Percentiles rank a stretch among this genome's conserved stretches.
Conservation (phyloP, 2,888 invertebrate genomes). For the Leptinotarsa rubiginosa region DNA sequence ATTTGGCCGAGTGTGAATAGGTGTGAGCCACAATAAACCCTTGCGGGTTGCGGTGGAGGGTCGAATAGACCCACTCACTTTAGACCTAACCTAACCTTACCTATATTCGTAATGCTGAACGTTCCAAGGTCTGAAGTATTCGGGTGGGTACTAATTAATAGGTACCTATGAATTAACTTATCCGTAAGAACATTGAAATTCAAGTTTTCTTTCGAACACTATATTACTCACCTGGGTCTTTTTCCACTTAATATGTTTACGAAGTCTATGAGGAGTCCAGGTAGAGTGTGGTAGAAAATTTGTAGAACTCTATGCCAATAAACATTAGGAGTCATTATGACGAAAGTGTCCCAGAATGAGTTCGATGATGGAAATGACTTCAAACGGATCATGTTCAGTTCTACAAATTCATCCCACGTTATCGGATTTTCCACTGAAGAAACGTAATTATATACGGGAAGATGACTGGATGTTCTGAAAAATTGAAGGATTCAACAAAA, state of each 20-base stretch:
- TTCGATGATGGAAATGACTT: constrained; percentile 68
- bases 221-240: constrained; percentile 61
- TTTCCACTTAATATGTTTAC: constrained; percentile 64
- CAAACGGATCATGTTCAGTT: constrained; percentile 68
- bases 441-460: constrained; percentile 85
- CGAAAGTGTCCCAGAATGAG: constrained; percentile 67
- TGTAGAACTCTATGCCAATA: constrained; percentile 65
- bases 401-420: constrained; percentile 80
- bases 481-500: not conserved
- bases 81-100: no score
- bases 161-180: no score
- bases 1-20: no score
- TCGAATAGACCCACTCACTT: no score
- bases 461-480: constrained; percentile 43
- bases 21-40: no score
- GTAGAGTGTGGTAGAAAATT: constrained; percentile 72
- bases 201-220: not conserved
- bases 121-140: no score
- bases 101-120: no score
- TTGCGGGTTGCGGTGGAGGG: no score
- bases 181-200: no score
- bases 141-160: no score
- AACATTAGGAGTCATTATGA: constrained; percentile 56
- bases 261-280: constrained; percentile 73
- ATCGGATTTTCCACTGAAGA: constrained; percentile 83